These are phyloP conservation scores for Drosophila tanythrix DNA, from an alignment of 2,888 invertebrate genomes.

Conservation along the genomic window DNA sequence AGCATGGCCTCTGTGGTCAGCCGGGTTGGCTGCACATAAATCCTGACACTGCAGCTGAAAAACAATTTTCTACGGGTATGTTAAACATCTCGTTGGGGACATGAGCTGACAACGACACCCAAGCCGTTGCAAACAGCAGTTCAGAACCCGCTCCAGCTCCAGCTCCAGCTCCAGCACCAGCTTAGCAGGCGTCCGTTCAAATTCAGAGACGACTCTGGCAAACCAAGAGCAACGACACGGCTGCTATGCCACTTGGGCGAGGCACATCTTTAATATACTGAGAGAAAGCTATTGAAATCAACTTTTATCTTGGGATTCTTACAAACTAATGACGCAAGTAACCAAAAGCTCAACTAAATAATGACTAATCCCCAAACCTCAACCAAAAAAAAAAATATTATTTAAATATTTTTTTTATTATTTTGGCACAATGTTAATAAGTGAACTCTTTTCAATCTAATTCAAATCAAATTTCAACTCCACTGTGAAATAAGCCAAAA, in stretches of 20 bases:
- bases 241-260: constrained; percentile 30
- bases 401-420: background rate
- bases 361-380: background rate
- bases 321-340: background rate
- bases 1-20: constrained; percentile 3
- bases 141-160: constrained; percentile 8
- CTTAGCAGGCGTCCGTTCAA: constrained; percentile 45
- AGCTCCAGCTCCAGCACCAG: background rate
- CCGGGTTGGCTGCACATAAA: constrained; percentile 61
- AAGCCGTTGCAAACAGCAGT: constrained; percentile 19
- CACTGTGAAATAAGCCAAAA: constrained; percentile 4
- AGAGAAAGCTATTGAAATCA: background rate
- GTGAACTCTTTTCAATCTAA: background rate
- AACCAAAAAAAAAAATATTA: background rate
- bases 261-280: constrained; percentile 47
- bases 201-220: constrained; percentile 47
- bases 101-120: constrained; percentile 67
- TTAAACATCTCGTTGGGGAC: constrained; percentile 73
- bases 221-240: constrained; percentile 40
- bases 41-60: constrained; percentile 76
- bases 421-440: background rate
- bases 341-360: background rate
- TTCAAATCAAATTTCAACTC: background rate
- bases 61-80: constrained; percentile 80
- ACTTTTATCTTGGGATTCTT: background rate